phyloP scores from a whole-genome alignment of 2,888 invertebrate genomes.

The Bembecia ichneumoniformis region DNA sequence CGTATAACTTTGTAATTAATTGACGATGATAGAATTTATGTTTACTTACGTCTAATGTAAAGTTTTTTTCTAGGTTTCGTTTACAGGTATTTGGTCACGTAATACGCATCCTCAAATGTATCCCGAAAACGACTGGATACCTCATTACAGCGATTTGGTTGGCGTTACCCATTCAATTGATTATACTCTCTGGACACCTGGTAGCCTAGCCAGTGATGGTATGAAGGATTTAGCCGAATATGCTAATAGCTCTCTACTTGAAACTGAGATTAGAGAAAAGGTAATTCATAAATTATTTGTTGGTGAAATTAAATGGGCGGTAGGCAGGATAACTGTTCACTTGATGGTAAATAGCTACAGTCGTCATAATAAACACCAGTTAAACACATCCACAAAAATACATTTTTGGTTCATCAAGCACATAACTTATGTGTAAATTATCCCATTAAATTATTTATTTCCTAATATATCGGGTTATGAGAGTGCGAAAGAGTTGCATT shows the following conservation, averaged over 20 bases:
- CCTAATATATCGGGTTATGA: too few species aligned
- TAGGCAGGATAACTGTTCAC: not conserved
- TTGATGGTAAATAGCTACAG: not conserved
- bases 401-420: not conserved
- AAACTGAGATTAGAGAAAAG: conserved; percentile 51
- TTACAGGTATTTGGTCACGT: conserved; percentile 57
- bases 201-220: conserved; percentile 42
- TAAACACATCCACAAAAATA: not conserved
- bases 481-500: too few species aligned
- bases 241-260: conserved; percentile 47
- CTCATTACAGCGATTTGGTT: conserved; percentile 49
- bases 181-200: conserved; percentile 49
- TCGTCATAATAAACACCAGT: too few species aligned
- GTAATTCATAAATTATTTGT: conserved; percentile 17
- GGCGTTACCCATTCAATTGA: conserved; percentile 52
- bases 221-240: conserved; percentile 49
- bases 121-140: conserved; percentile 58
- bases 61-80: conserved; percentile 14
- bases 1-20: too few species aligned
- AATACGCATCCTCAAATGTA: conserved; percentile 50
- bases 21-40: too few species aligned
- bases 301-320: not conserved
- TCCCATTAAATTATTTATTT: too few species aligned
- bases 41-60: not conserved
- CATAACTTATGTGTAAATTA: too few species aligned